These are phyloP conservation scores for Archilochus colubris DNA, from an alignment of 2,113 vertebrate species.

Conservation along the genomic window DNA sequence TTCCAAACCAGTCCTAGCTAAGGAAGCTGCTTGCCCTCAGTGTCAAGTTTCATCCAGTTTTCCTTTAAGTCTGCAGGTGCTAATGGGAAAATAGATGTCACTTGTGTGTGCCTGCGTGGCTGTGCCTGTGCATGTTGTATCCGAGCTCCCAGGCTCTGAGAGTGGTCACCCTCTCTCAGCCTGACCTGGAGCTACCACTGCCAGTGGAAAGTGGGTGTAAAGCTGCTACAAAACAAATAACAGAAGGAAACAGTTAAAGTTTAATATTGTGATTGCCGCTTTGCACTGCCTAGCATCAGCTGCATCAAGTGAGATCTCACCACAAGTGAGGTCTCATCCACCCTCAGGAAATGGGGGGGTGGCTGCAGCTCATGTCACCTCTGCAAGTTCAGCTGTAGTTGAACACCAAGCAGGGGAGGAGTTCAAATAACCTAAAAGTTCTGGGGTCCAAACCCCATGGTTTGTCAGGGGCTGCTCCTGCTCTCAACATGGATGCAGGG, in stretches of 20 bases:
- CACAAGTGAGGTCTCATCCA: background rate
- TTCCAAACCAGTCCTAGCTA: conserved; percentile 12
- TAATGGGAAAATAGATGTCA: background rate
- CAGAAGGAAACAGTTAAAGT: background rate
- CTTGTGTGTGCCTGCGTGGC: fast-evolving
- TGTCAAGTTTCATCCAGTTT: conserved; percentile 10
- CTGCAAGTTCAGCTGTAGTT: background rate
- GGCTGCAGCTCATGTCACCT: background rate
- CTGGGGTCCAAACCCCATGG: background rate
- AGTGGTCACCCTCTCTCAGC: background rate
- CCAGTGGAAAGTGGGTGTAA: background rate
- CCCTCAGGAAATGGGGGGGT: background rate
- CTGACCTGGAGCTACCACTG: background rate
- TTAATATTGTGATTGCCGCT: background rate
- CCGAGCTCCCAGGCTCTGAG: background rate
- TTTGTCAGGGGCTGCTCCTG: background rate
- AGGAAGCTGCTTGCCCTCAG: background rate
- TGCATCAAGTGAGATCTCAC: background rate
- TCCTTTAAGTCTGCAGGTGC: conserved; percentile 30
- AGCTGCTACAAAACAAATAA: background rate
- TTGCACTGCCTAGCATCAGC: background rate
- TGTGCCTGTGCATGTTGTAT: background rate
- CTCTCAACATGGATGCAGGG: fast-evolving
- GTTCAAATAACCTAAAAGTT: background rate
- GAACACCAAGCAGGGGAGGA: fast-evolving